Percentiles rank a stretch among this genome's conserved stretches.
phyloP scores from a whole-genome alignment of 1,140 invertebrate genomes.

The Drosophila murphyi region DNA sequence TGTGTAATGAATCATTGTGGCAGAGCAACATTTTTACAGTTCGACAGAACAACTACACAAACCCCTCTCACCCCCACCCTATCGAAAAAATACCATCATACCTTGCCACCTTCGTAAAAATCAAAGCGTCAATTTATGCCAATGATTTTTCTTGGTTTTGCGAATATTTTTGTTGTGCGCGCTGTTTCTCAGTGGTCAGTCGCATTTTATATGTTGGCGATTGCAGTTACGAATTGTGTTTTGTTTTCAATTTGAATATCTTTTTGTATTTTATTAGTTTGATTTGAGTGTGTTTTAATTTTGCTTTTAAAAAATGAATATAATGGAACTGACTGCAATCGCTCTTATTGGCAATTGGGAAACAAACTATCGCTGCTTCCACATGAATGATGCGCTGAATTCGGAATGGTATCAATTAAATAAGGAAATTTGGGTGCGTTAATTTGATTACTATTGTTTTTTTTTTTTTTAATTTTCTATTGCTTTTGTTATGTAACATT shows the following conservation, averaged over 20 bases:
- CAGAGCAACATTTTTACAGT: no score
- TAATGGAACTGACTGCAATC: neutral
- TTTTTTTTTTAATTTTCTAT: neutral
- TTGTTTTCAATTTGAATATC: neutral
- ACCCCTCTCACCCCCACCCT: no score
- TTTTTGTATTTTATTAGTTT: neutral
- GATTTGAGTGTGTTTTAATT: neutral
- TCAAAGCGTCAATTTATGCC: no score
- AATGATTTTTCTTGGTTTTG: no score
- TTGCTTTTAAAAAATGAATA: neutral
- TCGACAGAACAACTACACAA: no score
- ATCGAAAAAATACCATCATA: no score
- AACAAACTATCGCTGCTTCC: conserved; percentile 48
- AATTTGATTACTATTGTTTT: conserved; percentile 5
- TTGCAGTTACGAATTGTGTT: neutral
- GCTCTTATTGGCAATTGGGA: conserved; percentile 47
- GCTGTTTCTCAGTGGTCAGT: neutral
- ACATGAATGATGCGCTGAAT: conserved; percentile 56
- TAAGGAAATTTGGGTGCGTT: conserved; percentile 66
- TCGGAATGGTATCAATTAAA: conserved; percentile 49
- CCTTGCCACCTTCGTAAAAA: no score
- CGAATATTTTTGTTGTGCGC: no score
- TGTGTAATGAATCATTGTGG: no score
- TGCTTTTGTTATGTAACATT: neutral
- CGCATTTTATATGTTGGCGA: no score